These are phyloP conservation scores for Dinoponera quadriceps DNA, from an alignment of 1,140 invertebrate genomes.

Conservation along the genomic window DNA sequence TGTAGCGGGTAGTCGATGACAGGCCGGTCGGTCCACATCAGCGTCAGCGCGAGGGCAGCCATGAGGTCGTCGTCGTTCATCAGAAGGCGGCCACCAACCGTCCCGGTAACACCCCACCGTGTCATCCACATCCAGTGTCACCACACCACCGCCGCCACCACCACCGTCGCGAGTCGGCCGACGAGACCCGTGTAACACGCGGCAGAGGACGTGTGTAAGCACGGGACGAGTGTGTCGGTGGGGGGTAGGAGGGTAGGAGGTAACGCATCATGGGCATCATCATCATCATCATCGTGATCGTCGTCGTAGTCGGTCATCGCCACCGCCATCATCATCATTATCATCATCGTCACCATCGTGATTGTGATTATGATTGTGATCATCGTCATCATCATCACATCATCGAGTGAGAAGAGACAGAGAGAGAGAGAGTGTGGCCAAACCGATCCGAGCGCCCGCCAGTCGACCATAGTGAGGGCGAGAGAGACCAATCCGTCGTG, in stretches of 20 bases:
- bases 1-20: conserved; percentile 5
- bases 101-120: conserved; percentile 58
- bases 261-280: conserved; percentile 68
- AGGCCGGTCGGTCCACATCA: conserved; percentile 43
- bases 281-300: conserved; percentile 58
- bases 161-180: conserved; percentile 65
- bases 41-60: conserved; percentile 54
- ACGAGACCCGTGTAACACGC: conserved; percentile 75
- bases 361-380: conserved; percentile 69
- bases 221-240: conserved; percentile 75
- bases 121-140: conserved; percentile 46
- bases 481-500: conserved; percentile 80
- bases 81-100: conserved; percentile 57
- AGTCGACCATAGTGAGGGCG: conserved; percentile 71
- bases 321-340: conserved; percentile 59
- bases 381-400: conserved; percentile 37
- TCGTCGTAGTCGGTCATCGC: conserved; percentile 21
- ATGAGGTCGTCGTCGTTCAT: conserved; percentile 47
- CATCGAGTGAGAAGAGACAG: conserved; percentile 64
- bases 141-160: conserved; percentile 61
- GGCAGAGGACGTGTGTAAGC: conserved; percentile 75
- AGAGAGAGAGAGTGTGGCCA: conserved; percentile 73
- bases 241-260: conserved; percentile 69
- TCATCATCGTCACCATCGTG: conserved; percentile 52
- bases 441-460: conserved; percentile 75